Evolutionary conservation across 2,113 vertebrate genomes (phyloP), one percentile per base, ranked within the genome.

Genomic region (Jacana jacana): DNA sequence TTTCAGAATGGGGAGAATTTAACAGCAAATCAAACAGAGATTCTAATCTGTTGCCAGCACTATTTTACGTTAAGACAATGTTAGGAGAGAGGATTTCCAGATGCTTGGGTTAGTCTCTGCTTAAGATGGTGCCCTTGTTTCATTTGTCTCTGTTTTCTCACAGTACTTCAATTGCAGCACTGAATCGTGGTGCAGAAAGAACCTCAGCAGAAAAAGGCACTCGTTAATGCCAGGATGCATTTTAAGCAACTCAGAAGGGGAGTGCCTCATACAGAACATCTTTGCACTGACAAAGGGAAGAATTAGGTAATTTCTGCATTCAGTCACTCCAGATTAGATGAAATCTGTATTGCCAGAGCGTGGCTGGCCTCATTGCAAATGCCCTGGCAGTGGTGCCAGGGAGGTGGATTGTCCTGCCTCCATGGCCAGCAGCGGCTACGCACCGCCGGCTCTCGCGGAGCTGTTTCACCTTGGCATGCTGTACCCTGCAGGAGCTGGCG

Each of bases 401-500:
- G 33, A 60, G 75, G 66, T 28, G 72, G 66, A 4, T 35, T 25
- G 58, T 40, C 37, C 81, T 14, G 25, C 78, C 71, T 57, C 13
- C 10, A 25, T 22, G 72, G 40, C 77, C 4, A 8, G 66, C 40
- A 8, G 39, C 0, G 1, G 37, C 1, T 7, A 6, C 0, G 0
- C 44, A 7, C 18, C 3, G 6, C 48, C 23, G 10, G 84, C 5
- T 27, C 76, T 71, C 6, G 1, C 1, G 0, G 81, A 57, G 65
- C 76, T 0, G 0, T 25, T 51, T 18, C 48, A 3, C 33, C 46
- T 9, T 19, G 77, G 85, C 92, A 66, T 1, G 1, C 30, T 0
- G 4, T 46, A 17, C 44, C 66, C 80, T 0, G 0, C 51, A 1
- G 8, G 58, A 44, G 76, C 79, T 86, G 92, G 52, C 28, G 0